Conservation (phyloP, 2,113 vertebrate species). For the Delphinapterus leucas region DNA sequence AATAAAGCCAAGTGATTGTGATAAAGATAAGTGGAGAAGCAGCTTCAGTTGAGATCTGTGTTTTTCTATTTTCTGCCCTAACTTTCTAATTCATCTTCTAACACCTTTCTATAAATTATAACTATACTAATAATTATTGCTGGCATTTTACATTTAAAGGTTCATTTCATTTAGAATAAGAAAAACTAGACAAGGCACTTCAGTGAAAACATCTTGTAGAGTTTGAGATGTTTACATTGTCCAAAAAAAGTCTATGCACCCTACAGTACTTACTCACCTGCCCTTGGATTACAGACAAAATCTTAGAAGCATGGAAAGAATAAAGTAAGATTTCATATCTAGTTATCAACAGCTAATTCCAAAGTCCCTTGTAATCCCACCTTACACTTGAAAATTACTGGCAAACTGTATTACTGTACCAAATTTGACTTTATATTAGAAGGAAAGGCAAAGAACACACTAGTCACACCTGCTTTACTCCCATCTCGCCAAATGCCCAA, state of each 20-base stretch:
- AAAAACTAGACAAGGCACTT: not conserved
- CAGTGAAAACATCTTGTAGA: not conserved
- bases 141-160: not conserved
- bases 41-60: not conserved
- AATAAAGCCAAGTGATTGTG: not conserved
- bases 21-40: not conserved
- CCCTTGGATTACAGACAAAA: not conserved
- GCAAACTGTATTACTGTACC: not conserved
- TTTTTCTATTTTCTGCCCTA: not conserved
- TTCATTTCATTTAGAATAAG: not conserved
- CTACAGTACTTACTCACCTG: not conserved
- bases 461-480: fast-evolving
- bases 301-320: not conserved
- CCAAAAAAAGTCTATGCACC: not conserved
- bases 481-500: not conserved
- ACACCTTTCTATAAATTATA: not conserved
- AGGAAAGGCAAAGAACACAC: not conserved
- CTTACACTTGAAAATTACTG: not conserved
- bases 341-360: not conserved
- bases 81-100: not conserved
- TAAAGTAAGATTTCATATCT: not conserved
- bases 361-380: not conserved
- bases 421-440: not conserved
- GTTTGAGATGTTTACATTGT: not conserved
- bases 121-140: not conserved